Base-by-base conservation (phyloP, 2,113 vertebrate genomes). In the Rostratula benghalensis region DNA sequence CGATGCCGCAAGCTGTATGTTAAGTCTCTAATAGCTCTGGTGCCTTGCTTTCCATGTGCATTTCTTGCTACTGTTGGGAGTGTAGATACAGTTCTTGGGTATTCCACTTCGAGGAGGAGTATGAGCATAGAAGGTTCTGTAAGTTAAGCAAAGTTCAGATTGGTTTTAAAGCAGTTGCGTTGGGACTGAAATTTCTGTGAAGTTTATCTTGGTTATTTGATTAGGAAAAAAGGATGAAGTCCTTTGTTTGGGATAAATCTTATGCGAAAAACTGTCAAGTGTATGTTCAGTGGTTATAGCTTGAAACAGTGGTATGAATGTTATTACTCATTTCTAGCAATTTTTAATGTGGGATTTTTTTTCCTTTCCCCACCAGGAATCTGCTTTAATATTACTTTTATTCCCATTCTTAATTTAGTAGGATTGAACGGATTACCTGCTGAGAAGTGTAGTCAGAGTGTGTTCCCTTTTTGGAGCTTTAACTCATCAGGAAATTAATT, bases 401-500 rank as follows among this genome's bases (percentile, higher is more conserved):
- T 92, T 92, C 76, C 86, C 91, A 15, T 64, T 88, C 73, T 96
- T 96, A 96, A 96, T 97, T 96, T 96, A 96, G 78, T 96, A 84
- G 95, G 95, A 93, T 92, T 90, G 92, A 95, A 80, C 93, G 92
- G 90, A 87, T 96, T 96, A 84, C 92, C 94, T 89, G 90, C 94
- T 95, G 95, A 93, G 95, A 94, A 91, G 57, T 21, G 68, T 86
- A 96, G 93, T 85, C 85, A 90, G 11, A 90, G 11, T 74, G 22
- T 83, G 71, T 95, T 94, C 57, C 78, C 87, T 95, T 91, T 94
- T 89, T 31, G 73, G 96, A 93, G 85, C 86, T 90, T 95, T 92
- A 96, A 83, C 85, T 96, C 95, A 71, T 94, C 90, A 94, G 92
- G 73, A 93, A 94, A 90, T 94, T 63, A 96, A 94, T 95, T 94